Conservation (phyloP, 2,797 vertebrate genomes). For the Loriculus beryllinus region DNA sequence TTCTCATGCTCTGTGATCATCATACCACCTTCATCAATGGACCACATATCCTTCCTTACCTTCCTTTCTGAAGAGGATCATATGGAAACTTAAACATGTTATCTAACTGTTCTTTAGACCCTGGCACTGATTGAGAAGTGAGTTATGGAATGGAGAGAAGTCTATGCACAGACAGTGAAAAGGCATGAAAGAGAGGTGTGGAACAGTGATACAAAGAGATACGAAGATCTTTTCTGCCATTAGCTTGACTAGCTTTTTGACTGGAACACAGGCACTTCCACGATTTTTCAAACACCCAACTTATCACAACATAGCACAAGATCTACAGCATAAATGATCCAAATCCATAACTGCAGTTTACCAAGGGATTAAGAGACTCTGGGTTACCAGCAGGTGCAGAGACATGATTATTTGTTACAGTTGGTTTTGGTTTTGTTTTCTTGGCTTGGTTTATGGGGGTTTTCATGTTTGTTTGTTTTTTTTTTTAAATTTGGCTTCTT, state of each 20-base stretch:
- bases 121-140: background rate
- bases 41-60: background rate
- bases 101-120: background rate
- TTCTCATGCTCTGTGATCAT: background rate
- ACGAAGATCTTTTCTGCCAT: background rate
- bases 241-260: background rate
- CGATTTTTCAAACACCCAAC: background rate
- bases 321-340: background rate
- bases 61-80: background rate
- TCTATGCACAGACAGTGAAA: background rate
- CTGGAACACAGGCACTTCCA: background rate
- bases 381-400: background rate
- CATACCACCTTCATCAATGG: background rate
- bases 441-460: too few relatives aligned
- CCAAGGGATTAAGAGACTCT: background rate
- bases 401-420: background rate
- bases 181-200: background rate
- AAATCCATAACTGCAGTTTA: background rate
- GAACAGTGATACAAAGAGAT: background rate
- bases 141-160: background rate
- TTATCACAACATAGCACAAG: background rate
- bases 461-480: too few relatives aligned
- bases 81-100: background rate
- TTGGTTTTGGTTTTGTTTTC: too few relatives aligned
- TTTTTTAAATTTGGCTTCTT: background rate